phyloP scores from a whole-genome alignment of 2,888 invertebrate genomes.

The Pocota personata region DNA sequence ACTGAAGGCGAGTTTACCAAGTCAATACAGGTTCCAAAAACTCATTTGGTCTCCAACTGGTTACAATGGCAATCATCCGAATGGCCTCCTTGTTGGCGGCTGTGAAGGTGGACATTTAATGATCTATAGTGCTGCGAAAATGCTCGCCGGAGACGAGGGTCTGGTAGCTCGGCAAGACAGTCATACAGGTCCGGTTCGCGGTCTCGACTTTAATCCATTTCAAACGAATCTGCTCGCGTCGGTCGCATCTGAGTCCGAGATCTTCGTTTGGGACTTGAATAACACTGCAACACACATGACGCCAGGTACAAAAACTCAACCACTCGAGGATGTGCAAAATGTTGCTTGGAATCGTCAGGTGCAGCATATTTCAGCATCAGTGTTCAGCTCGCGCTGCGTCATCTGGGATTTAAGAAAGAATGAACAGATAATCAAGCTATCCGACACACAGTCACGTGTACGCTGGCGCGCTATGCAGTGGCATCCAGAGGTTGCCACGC shows the following conservation, averaged over 20 bases:
- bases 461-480: slow-evolving; percentile 95
- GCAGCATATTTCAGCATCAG: slow-evolving; percentile 97
- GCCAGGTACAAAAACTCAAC: slow-evolving; percentile 95
- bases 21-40: slow-evolving; percentile 95
- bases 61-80: slow-evolving; percentile 83
- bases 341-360: slow-evolving; percentile 97
- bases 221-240: slow-evolving; percentile 95
- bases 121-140: slow-evolving; percentile 92
- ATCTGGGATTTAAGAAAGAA: slow-evolving; percentile 98
- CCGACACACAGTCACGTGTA: slow-evolving; percentile 89
- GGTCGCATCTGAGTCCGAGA: slow-evolving; percentile 96
- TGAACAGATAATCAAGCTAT: slow-evolving; percentile 97
- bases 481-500: slow-evolving; percentile 98
- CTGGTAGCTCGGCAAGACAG: slow-evolving; percentile 89
- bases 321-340: slow-evolving; percentile 94
- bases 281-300: slow-evolving; percentile 95
- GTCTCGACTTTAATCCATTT: slow-evolving; percentile 96
- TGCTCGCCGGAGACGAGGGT: slow-evolving; percentile 88
- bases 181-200: slow-evolving; percentile 93
- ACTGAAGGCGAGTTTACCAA: slow-evolving; percentile 88
- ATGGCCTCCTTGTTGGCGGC: slow-evolving; percentile 93
- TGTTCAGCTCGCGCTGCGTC: slow-evolving; percentile 95
- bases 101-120: slow-evolving; percentile 94
- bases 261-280: slow-evolving; percentile 98
- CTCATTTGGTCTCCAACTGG: slow-evolving; percentile 94